phyloP scores from a whole-genome alignment of 2,797 vertebrate genomes.

The Leptoclinus maculatus region DNA sequence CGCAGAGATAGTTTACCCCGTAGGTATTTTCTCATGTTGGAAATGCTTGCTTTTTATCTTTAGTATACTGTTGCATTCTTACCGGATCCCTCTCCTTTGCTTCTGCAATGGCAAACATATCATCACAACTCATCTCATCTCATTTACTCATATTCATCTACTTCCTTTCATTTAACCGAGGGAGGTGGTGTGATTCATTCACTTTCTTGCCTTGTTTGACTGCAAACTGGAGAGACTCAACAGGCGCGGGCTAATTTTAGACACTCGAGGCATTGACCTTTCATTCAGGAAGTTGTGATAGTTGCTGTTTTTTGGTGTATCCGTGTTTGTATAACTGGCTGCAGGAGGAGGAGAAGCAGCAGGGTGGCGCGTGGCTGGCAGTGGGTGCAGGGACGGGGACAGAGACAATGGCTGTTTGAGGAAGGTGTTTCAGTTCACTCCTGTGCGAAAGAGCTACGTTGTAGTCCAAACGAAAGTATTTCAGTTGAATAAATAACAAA shows the following conservation, averaged over 20 bases:
- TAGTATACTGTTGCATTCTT: neutral
- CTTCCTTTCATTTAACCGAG: neutral
- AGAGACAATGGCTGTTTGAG: slow-evolving; percentile 1
- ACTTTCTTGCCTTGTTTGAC: neutral
- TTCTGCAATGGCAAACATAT: neutral
- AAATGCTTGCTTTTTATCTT: slow-evolving; percentile 2
- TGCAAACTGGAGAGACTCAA: neutral
- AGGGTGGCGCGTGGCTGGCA: neutral
- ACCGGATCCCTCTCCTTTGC: neutral
- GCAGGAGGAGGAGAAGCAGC: slow-evolving; percentile 14
- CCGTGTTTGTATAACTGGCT: slow-evolving; percentile 19
- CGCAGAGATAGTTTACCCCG: neutral
- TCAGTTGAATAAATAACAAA: neutral
- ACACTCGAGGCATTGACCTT: slow-evolving; percentile 58
- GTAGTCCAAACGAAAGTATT: neutral
- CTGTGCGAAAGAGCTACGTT: neutral
- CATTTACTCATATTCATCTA: no score
- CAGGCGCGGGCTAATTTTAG: slow-evolving; percentile 50
- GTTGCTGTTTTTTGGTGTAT: slow-evolving; percentile 39
- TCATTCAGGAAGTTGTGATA: slow-evolving; percentile 50
- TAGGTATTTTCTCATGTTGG: neutral
- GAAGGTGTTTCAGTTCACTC: neutral
- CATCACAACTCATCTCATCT: neutral
- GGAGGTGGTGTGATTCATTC: slow-evolving; percentile 8
- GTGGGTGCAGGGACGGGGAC: slow-evolving; percentile 2